Evolutionary conservation across 2,888 invertebrate genomes (phyloP).

Genomic region (Calameuta idolon): DNA sequence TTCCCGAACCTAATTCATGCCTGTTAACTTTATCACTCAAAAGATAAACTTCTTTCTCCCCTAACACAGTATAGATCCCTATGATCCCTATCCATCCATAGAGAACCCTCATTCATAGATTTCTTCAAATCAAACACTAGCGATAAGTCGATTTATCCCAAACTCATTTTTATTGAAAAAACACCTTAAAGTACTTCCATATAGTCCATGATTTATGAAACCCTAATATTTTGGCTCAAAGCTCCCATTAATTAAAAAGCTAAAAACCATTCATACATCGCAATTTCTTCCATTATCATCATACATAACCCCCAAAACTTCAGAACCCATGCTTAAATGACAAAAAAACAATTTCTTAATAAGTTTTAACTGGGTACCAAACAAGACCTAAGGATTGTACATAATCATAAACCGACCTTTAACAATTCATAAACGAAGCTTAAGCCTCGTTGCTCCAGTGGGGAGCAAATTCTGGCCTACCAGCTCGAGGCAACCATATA

Average conservation of each 20-base stretch:
- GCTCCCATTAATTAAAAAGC: neutral
- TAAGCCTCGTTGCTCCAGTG: neutral
- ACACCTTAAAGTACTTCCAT: neutral
- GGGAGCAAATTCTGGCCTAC: neutral
- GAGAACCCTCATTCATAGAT: neutral
- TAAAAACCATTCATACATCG: neutral
- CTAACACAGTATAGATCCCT: no score
- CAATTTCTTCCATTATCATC: neutral
- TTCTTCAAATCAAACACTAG: neutral
- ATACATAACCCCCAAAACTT: neutral
- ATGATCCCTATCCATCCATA: neutral
- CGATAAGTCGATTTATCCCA: neutral
- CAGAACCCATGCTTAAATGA: neutral
- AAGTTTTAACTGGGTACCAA: neutral
- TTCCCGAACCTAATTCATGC: no score
- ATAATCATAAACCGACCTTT: neutral
- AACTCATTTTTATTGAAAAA: neutral
- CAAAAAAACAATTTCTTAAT: neutral
- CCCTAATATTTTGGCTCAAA: neutral
- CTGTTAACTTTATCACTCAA: no score
- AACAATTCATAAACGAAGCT: neutral
- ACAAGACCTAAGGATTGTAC: neutral
- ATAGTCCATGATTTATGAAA: neutral
- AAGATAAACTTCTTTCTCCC: no score
- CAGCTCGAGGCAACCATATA: neutral